Base-by-base conservation (phyloP, 1,140 invertebrate species). In the Dolichoris vasculosae region DNA sequence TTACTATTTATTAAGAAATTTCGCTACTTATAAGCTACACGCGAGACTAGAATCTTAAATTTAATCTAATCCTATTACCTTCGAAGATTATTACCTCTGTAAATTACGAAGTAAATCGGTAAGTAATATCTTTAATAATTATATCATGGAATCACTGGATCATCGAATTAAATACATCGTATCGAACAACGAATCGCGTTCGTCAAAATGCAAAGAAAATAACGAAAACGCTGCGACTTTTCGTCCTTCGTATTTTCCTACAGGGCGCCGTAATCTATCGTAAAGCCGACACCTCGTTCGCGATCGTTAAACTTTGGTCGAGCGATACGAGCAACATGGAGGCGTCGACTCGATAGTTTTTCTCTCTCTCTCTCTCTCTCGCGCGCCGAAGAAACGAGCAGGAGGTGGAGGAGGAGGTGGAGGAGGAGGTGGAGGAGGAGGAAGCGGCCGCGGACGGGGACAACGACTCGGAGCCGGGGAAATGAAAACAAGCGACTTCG, bases 381-480 rank as follows among this genome's bases (percentile, higher is more conserved):
- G 43, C 43, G 13, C 43, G 43, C 43, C 6, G 13, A 13, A 46
- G 13, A 46, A 6, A 13, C 43, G 43, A 46, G 6, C 43, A 6
- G 13, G 43, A 46, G 43, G 43, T 7, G 43, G 43, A 46, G 13
- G 43, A 46, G 6, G 43, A 46, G 6, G 13, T 46, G 6, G n/a
- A n/a, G n/a, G n/a, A n/a, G n/a, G n/a, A n/a, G n/a, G n/a, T n/a
- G 2, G 30, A 26, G n/a, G 9, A 13, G 8, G 51, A n/a, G n/a
- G n/a, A n/a, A n/a, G 63, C 32, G 75, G 64, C 83, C 86, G 20
- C 59, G 83, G n/a, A 88, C 20, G 23, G 11, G 17, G 15, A 32
- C 20, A 67, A 76, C 46, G 71, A 55, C 35, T 63, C 35, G n/a
- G 88, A 88, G 88, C 89, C 87, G 83, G 15, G 76, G 4, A 46